Conservation (phyloP, 2,797 vertebrate species). For the Echiichthys vipera region DNA sequence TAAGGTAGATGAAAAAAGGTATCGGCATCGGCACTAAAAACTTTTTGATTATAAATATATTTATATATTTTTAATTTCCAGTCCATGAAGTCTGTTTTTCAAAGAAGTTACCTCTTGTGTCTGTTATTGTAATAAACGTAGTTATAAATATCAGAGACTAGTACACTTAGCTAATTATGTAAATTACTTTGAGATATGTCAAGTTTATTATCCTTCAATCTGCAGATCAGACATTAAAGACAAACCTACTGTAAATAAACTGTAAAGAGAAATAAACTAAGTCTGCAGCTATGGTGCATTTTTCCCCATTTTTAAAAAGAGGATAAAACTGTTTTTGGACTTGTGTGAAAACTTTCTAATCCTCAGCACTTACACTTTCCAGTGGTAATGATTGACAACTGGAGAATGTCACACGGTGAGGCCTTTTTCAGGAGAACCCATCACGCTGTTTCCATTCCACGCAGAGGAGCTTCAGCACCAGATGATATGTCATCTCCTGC, state of each 20-base stretch:
- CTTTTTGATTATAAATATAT: too few species aligned
- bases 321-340: too few species aligned
- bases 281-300: background rate
- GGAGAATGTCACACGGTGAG: background rate
- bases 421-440: background rate
- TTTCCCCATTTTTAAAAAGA: too few species aligned
- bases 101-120: background rate
- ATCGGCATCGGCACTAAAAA: too few species aligned
- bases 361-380: background rate
- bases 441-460: background rate
- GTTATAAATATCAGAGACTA: background rate
- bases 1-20: too few species aligned
- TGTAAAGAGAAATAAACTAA: background rate
- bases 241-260: background rate
- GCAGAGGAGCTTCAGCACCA: too few species aligned
- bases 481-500: background rate
- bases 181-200: background rate
- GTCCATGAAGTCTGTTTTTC: background rate
- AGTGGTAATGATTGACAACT: background rate
- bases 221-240: background rate
- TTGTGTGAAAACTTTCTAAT: too few species aligned
- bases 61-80: background rate
- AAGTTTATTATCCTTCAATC: background rate
- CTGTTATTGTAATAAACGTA: background rate
- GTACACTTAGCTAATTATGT: background rate